phyloP scores from a whole-genome alignment of 2,797 vertebrate genomes.

The Acrossocheilus fasciatus region DNA sequence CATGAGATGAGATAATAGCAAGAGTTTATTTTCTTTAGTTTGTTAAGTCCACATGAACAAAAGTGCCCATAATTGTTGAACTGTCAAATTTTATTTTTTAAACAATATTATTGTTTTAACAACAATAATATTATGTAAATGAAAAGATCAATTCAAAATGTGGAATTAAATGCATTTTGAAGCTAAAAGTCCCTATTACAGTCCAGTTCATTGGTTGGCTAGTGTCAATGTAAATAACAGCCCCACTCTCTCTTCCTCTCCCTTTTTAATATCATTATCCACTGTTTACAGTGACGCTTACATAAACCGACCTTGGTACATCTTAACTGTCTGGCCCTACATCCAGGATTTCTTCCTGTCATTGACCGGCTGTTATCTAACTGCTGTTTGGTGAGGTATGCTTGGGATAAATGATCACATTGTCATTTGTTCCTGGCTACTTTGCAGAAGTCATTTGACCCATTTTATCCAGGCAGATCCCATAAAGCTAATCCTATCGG shows the following conservation, averaged over 20 bases:
- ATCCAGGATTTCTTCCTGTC: slow-evolving; percentile 28
- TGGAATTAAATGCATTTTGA: not conserved
- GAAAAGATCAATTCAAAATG: not conserved
- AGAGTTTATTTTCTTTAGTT: not conserved
- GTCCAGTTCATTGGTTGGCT: not conserved
- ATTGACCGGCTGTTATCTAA: slow-evolving; percentile 49
- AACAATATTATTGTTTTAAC: not conserved
- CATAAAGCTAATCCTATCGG: slow-evolving; percentile 59
- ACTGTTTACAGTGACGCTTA: slow-evolving; percentile 17
- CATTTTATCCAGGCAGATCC: slow-evolving; percentile 47
- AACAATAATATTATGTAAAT: not conserved
- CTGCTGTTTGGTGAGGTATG: slow-evolving; percentile 40
- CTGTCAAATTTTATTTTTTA: too few relatives aligned
- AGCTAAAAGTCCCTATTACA: not conserved
- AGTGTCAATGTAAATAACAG: not conserved
- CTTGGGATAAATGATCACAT: slow-evolving; percentile 41
- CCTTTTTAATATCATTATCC: slow-evolving; percentile 21
- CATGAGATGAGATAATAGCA: not conserved
- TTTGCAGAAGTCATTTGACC: slow-evolving; percentile 33
- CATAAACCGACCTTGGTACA: slow-evolving; percentile 37
- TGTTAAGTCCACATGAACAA: not conserved
- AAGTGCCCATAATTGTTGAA: not conserved
- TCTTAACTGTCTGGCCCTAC: slow-evolving; percentile 39
- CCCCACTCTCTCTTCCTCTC: not conserved
- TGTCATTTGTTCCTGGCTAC: not conserved